phyloP scores from a whole-genome alignment of 1,140 invertebrate genomes.

The Drosophila simulans region DNA sequence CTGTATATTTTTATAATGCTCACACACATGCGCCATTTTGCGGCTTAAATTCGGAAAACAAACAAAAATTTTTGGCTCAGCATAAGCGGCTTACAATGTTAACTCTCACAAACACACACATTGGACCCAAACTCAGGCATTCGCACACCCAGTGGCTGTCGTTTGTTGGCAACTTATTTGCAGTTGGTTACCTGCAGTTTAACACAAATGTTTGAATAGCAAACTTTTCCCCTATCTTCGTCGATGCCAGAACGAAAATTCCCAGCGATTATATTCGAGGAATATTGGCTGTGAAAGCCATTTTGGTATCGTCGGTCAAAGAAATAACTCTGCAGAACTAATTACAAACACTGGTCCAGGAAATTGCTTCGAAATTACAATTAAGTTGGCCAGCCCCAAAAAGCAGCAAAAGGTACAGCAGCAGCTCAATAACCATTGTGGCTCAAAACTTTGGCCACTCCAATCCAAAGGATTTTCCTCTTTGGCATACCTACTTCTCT shows the following conservation, averaged over 20 bases:
- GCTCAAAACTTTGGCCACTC: conserved; percentile 16
- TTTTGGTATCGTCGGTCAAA: background rate
- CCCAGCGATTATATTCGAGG: conserved; percentile 20
- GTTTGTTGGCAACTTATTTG: conserved; percentile 67
- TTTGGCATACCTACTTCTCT: background rate
- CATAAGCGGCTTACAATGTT: conserved; percentile 80
- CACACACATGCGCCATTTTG: conserved; percentile 74
- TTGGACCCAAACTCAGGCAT: background rate
- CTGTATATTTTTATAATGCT: conserved; percentile 63
- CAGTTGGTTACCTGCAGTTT: conserved; percentile 78
- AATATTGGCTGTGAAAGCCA: conserved; percentile 25
- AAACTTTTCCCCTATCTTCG: conserved; percentile 43
- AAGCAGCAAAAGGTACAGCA: background rate
- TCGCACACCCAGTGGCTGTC: conserved; percentile 9
- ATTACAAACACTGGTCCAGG: conserved; percentile 30
- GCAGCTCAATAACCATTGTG: conserved; percentile 36
- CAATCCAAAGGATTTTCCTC: background rate
- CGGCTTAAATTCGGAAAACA: conserved; percentile 76
- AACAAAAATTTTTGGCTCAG: conserved; percentile 70
- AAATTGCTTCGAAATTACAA: conserved; percentile 48
- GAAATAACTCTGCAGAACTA: conserved; percentile 14
- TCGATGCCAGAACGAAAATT: conserved; percentile 15
- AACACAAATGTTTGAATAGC: conserved; percentile 74
- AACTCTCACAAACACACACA: conserved; percentile 46
- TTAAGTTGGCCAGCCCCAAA: conserved; percentile 24